phyloP scores from a whole-genome alignment of 2,797 vertebrate genomes.

The Cyclopterus lumpus region DNA sequence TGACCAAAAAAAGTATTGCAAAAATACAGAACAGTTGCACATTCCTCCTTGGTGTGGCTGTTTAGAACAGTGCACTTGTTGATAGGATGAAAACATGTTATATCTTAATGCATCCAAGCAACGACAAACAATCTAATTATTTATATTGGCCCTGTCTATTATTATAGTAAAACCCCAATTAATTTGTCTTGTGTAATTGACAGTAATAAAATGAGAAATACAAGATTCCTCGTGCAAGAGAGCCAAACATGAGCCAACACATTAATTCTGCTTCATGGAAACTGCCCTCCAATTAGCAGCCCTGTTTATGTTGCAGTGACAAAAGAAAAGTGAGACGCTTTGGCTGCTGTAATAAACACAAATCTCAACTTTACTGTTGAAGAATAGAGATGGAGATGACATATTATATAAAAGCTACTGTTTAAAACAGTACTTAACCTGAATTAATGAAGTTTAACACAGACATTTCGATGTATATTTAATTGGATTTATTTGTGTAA shows the following conservation, averaged over 20 bases:
- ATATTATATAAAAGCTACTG: background rate
- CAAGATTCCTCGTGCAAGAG: slow-evolving; percentile 16
- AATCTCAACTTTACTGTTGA: slow-evolving; percentile 5
- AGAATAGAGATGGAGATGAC: slow-evolving; percentile 7
- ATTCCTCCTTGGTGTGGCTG: background rate
- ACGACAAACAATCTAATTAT: background rate
- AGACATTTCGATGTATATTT: slow-evolving; percentile 60
- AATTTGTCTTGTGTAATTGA: slow-evolving; percentile 9
- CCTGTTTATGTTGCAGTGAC: slow-evolving; percentile 36
- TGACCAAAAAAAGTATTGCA: background rate
- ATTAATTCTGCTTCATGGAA: slow-evolving; percentile 53
- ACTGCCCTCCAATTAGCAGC: slow-evolving; percentile 58
- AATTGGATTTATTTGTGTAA: slow-evolving; percentile 77
- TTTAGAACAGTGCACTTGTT: slow-evolving; percentile 8
- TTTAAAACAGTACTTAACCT: slow-evolving; percentile 19
- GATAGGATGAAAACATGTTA: slow-evolving; percentile 7
- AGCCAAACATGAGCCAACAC: slow-evolving; percentile 49
- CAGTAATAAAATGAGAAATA: slow-evolving; percentile 32
- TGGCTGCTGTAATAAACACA: slow-evolving; percentile 10
- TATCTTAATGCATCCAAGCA: background rate
- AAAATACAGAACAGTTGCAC: slow-evolving; percentile 10
- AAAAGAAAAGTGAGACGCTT: slow-evolving; percentile 22
- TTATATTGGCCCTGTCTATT: background rate
- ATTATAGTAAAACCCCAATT: background rate
- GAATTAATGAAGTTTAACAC: slow-evolving; percentile 49